A percentile compares a stretch with the other conserved stretches of the same genome.
These are phyloP conservation scores for Acrocephalus kingi DNA, from an alignment of 2,113 vertebrate genomes.

Conservation along the genomic window DNA sequence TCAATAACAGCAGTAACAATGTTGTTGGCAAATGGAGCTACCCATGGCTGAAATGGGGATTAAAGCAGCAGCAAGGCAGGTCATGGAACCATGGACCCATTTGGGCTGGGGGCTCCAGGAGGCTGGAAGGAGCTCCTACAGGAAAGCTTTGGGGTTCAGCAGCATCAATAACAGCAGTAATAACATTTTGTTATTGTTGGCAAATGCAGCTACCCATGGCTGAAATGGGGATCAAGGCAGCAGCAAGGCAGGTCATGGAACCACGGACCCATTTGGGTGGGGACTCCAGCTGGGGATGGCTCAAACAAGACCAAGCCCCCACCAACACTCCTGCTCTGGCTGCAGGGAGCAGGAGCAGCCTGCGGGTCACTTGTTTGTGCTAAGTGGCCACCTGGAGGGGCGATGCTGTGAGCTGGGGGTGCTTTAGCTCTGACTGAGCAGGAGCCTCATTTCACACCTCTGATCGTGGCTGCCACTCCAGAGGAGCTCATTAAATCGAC, in stretches of 20 bases:
- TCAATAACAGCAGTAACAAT: neutral
- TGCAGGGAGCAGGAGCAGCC: neutral
- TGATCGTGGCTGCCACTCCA: neutral
- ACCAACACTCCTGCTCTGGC: fast-evolving
- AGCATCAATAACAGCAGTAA: neutral
- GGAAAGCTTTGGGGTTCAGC: neutral
- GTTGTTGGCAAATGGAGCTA: neutral
- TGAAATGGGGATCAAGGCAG: neutral
- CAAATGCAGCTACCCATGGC: neutral
- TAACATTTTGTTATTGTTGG: neutral
- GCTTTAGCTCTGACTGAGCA: neutral
- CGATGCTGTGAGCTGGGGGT: neutral
- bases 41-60: neutral
- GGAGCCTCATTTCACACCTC: neutral
- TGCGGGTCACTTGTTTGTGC: neutral
- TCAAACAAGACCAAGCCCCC: neutral
- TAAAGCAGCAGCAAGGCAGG: neutral
- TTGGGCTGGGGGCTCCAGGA: neutral
- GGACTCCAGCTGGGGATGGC: neutral
- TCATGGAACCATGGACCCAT: neutral
- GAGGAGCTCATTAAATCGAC: constrained; percentile 2
- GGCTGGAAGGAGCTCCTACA: neutral
- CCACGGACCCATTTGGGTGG: neutral
- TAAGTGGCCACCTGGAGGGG: neutral
- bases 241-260: fast-evolving